Evolutionary conservation across 2,888 invertebrate species (phyloP).

Genomic region (Leistus spinibarbis): DNA sequence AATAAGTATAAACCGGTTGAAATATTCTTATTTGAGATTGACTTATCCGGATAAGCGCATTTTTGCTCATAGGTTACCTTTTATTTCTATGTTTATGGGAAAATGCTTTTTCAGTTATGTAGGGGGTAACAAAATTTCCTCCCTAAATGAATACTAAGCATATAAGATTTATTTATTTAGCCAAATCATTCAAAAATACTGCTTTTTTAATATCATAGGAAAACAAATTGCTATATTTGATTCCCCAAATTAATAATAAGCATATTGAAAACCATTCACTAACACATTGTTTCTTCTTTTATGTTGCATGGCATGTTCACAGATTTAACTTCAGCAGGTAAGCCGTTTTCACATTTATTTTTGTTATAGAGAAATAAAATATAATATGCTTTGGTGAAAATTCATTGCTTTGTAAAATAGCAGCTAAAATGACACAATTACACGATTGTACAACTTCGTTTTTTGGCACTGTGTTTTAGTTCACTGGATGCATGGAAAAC

Average conservation of each 20-base stretch:
- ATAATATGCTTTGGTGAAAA: background rate
- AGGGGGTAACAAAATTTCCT: too few relatives aligned
- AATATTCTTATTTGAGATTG: too few relatives aligned
- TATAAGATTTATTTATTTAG: too few relatives aligned
- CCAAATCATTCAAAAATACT: too few relatives aligned
- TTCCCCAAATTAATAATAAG: background rate
- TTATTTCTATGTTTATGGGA: too few relatives aligned
- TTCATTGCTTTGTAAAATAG: background rate
- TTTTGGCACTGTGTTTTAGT: slow-evolving; percentile 54
- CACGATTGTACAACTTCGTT: background rate
- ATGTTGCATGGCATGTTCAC: slow-evolving; percentile 57
- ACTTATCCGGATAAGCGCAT: too few relatives aligned
- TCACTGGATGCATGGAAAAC: slow-evolving; percentile 85
- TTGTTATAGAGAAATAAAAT: background rate
- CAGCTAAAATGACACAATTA: slow-evolving; percentile 1
- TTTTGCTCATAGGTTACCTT: too few relatives aligned
- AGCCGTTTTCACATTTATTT: slow-evolving; percentile 46
- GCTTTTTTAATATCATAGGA: too few relatives aligned
- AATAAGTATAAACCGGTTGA: too few relatives aligned
- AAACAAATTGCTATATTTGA: too few relatives aligned
- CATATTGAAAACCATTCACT: slow-evolving; percentile 7
- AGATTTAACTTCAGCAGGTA: slow-evolving; percentile 61
- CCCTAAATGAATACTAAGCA: too few relatives aligned
- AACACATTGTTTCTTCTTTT: slow-evolving; percentile 51
- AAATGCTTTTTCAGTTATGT: too few relatives aligned